Evolutionary conservation across 2,888 invertebrate genomes (phyloP).

Genomic region (Eustalomyia histrio): DNA sequence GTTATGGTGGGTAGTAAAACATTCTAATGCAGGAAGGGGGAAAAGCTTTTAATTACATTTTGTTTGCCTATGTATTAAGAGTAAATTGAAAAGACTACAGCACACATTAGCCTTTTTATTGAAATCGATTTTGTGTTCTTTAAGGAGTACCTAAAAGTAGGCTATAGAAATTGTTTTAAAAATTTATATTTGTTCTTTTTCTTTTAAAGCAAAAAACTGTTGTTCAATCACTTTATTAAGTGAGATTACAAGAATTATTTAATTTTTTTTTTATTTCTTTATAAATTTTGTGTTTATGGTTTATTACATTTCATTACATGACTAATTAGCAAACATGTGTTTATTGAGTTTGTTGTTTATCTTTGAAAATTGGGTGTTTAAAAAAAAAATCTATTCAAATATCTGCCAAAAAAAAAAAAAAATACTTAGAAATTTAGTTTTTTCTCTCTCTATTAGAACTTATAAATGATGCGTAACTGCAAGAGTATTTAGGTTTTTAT

Average conservation of each 20-base stretch:
- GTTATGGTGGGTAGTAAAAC: not conserved
- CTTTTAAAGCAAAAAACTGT: not conserved
- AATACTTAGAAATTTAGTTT: conserved; percentile 1
- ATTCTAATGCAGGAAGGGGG: not conserved
- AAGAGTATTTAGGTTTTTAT: conserved; percentile 33
- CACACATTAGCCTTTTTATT: not conserved
- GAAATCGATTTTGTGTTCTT: not conserved
- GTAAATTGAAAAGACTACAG: conserved; percentile 37
- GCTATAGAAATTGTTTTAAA: not conserved
- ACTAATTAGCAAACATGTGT: conserved; percentile 46
- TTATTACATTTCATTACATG: conserved; percentile 42
- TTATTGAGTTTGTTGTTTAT: conserved; percentile 10
- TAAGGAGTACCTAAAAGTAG: not conserved
- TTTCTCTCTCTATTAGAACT: conserved; percentile 17
- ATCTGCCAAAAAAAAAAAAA: conserved; percentile 43
- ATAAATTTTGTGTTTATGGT: not conserved
- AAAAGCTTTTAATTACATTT: conserved; percentile 51
- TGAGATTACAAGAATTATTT: conserved; percentile 12
- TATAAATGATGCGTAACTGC: conserved; percentile 25
- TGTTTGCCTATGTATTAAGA: conserved; percentile 56
- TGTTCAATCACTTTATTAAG: conserved; percentile 4
- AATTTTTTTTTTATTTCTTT: conserved; percentile 15
- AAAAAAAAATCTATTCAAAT: not conserved
- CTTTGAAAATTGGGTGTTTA: not conserved
- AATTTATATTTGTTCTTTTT: conserved; percentile 6